A percentile compares a stretch with the other conserved stretches of the same genome.
Conservation (phyloP, 2,113 vertebrate species). For the Indicator maculatus region DNA sequence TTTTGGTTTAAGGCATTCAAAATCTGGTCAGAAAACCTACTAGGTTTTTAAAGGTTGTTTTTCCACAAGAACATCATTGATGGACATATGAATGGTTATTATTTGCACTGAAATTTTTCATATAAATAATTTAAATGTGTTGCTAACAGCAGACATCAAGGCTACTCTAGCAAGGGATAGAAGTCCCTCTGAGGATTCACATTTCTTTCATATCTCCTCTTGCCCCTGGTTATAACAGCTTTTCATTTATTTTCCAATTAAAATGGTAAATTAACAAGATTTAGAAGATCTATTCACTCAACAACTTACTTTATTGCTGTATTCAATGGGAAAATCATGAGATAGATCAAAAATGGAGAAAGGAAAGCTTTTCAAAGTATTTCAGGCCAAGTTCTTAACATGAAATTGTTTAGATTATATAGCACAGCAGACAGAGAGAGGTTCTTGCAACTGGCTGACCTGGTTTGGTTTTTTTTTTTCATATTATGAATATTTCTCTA, state of each 20-base stretch:
- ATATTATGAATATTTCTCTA: neutral
- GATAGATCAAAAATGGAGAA: neutral
- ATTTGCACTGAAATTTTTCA: neutral
- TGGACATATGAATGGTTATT: neutral
- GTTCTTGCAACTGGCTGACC: neutral
- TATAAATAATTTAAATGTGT: constrained; percentile 14
- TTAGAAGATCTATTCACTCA: neutral
- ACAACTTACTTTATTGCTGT: neutral
- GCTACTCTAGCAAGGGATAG: neutral
- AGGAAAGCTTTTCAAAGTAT: neutral
- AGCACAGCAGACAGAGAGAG: neutral
- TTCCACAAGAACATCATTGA: neutral
- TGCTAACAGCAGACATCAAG: neutral
- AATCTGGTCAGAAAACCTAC: neutral
- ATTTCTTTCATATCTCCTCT: constrained; percentile 1
- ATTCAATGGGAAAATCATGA: neutral
- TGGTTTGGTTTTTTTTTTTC: neutral
- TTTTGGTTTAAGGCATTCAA: neutral
- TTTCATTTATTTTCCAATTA: constrained; percentile 49
- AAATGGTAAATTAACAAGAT: constrained; percentile 1
- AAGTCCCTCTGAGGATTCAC: constrained; percentile 1
- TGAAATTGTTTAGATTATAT: neutral
- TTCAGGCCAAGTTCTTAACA: neutral
- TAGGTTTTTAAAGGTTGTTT: neutral
- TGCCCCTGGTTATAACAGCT: constrained; percentile 37